These are phyloP conservation scores for Glyphotaelius pellucidus DNA, from an alignment of 2,888 invertebrate species.

Conservation along the genomic window DNA sequence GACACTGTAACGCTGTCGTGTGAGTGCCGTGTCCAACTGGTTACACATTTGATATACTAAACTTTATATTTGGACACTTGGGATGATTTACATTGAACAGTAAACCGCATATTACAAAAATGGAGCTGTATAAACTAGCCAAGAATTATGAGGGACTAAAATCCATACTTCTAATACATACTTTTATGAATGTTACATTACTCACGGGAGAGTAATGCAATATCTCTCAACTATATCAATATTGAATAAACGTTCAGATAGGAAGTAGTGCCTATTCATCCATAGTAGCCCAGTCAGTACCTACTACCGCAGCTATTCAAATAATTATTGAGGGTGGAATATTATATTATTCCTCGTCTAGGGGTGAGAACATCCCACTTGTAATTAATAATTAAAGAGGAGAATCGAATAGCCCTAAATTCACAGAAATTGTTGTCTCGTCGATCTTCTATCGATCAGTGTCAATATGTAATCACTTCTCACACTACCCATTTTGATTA, in stretches of 20 bases:
- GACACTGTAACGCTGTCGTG: too few relatives aligned
- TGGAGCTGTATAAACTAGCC: too few relatives aligned
- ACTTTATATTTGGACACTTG: too few relatives aligned
- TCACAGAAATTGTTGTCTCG: slow-evolving; percentile 16
- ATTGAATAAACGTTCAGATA: background rate
- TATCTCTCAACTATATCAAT: background rate
- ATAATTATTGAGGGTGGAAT: background rate
- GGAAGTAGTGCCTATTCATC: background rate
- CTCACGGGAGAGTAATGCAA: too few relatives aligned
- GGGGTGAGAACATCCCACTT: background rate
- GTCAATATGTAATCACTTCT: background rate
- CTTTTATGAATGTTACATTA: too few relatives aligned
- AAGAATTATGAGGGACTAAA: too few relatives aligned
- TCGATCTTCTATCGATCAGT: slow-evolving; percentile 8
- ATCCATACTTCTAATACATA: too few relatives aligned
- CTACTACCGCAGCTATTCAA: background rate
- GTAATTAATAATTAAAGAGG: slow-evolving; percentile 29
- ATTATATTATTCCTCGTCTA: background rate
- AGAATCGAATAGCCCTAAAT: background rate
- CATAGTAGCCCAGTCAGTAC: background rate
- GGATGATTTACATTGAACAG: too few relatives aligned
- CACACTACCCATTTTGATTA: background rate
- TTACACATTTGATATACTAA: too few relatives aligned
- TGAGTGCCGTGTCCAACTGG: too few relatives aligned
- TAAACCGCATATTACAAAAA: too few relatives aligned